Conservation (phyloP, 2,113 vertebrate genomes). For the Pedetes capensis region DNA sequence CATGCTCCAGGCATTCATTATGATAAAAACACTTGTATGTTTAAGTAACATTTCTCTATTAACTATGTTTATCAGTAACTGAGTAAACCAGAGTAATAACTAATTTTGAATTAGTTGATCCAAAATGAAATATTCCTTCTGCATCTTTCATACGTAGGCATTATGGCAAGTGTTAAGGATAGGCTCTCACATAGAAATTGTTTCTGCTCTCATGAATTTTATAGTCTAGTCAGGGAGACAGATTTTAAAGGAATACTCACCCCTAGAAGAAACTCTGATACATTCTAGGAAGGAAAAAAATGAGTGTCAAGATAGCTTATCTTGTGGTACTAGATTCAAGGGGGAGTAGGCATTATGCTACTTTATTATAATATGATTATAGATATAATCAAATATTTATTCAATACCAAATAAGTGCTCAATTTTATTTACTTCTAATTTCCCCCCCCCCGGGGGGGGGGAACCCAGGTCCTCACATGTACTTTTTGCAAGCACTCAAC, state of each 20-base stretch:
- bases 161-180: background rate
- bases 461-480: too few species aligned
- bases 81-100: background rate
- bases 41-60: background rate
- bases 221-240: background rate
- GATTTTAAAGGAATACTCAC: background rate
- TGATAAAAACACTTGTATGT: too few species aligned
- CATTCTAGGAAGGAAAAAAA: background rate
- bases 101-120: too few species aligned
- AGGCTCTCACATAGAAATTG: background rate
- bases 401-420: background rate
- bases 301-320: background rate
- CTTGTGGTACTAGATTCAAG: conserved; percentile 16
- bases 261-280: background rate
- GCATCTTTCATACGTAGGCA: background rate
- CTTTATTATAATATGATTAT: background rate
- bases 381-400: background rate
- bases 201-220: background rate
- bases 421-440: too few species aligned
- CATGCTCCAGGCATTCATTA: too few species aligned
- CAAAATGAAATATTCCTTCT: conserved; percentile 15
- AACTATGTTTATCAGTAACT: background rate
- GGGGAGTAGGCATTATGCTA: background rate
- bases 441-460: too few species aligned
- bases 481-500: background rate